These are phyloP conservation scores for Drosophila neocordata DNA, from an alignment of 1,140 invertebrate species.

Conservation along the genomic window DNA sequence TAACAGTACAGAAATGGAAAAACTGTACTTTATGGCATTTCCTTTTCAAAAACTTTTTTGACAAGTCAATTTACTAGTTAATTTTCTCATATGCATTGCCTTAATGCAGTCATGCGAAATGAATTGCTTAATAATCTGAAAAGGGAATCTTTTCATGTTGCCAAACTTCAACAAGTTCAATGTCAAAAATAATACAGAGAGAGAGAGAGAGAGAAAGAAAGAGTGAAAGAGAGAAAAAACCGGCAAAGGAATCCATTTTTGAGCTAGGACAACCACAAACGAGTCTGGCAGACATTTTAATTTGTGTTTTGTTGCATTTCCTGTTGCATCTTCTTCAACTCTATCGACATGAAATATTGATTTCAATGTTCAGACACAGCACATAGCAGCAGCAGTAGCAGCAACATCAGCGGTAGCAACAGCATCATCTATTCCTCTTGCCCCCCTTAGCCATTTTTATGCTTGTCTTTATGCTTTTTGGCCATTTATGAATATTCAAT, in stretches of 20 bases:
- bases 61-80: slow-evolving; percentile 80
- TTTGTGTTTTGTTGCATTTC: slow-evolving; percentile 66
- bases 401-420: slow-evolving; percentile 18
- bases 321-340: slow-evolving; percentile 59
- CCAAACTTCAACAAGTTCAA: slow-evolving; percentile 38
- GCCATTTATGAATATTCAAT: slow-evolving; percentile 82
- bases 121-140: slow-evolving; percentile 68
- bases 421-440: slow-evolving; percentile 31
- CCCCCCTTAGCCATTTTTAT: not conserved
- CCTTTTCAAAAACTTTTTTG: slow-evolving; percentile 28
- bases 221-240: not conserved
- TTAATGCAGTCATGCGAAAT: slow-evolving; percentile 46
- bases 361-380: slow-evolving; percentile 49
- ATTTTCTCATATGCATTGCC: slow-evolving; percentile 67
- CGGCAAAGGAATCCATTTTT: slow-evolving; percentile 20
- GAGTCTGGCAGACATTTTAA: slow-evolving; percentile 56
- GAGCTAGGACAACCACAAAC: slow-evolving; percentile 43
- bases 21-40: slow-evolving; percentile 7
- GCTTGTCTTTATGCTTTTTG: slow-evolving; percentile 38
- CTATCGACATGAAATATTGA: slow-evolving; percentile 71
- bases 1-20: not conserved
- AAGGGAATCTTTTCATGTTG: slow-evolving; percentile 13
- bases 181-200: slow-evolving; percentile 19
- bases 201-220: not conserved
- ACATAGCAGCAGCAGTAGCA: slow-evolving; percentile 9